Percentiles rank a stretch among this genome's conserved stretches.
Evolutionary conservation across 2,113 vertebrate genomes (phyloP).

Genomic region (Aviceda subcristata): DNA sequence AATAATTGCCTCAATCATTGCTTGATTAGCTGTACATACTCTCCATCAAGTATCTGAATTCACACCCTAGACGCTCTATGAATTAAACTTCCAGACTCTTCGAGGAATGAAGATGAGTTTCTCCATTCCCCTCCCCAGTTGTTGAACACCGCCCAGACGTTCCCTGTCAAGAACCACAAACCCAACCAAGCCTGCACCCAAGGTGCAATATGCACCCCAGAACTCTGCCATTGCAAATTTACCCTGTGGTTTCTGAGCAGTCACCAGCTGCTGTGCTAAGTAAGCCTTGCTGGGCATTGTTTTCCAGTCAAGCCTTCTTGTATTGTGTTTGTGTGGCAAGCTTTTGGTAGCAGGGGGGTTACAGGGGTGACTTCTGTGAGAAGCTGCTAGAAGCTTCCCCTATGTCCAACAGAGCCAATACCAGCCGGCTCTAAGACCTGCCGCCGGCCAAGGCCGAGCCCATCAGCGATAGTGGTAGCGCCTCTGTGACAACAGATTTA

Average conservation of each 20-base stretch:
- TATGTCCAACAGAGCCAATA: too few species aligned
- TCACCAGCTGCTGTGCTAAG: neutral
- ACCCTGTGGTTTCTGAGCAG: accelerated
- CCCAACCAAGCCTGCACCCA: neutral
- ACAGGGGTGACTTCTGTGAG: too few species aligned
- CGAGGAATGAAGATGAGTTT: neutral
- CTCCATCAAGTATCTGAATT: neutral
- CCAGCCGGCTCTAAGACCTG: too few species aligned
- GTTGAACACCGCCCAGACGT: neutral
- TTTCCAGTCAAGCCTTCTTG: neutral
- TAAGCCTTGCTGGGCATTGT: neutral
- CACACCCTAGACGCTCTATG: neutral
- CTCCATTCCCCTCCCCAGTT: accelerated
- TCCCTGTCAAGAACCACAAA: neutral
- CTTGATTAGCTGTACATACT: neutral
- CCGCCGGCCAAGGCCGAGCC: too few species aligned
- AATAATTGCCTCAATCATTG: neutral
- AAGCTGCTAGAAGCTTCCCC: too few species aligned
- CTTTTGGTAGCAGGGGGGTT: too few species aligned
- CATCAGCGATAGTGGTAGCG: too few species aligned
- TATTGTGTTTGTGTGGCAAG: too few species aligned
- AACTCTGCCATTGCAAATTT: too few species aligned
- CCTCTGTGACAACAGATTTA: too few species aligned
- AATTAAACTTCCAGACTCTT: neutral
- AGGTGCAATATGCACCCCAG: neutral